phyloP scores from a whole-genome alignment of 2,888 invertebrate species.

The Seladonia tumulorum region DNA sequence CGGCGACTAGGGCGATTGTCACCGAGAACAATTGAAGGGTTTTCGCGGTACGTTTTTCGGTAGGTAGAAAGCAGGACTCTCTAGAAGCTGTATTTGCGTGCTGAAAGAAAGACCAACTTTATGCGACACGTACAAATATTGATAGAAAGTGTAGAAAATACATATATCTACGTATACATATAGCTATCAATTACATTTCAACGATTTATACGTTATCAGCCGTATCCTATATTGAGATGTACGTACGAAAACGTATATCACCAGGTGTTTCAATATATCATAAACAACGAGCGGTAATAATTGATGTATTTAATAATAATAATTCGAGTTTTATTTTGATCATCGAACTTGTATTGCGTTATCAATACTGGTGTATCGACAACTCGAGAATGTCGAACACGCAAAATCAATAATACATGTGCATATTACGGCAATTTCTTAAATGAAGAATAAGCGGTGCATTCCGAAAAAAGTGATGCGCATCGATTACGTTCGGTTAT shows the following conservation, averaged over 20 bases:
- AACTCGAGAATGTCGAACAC: background rate
- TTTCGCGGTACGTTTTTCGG: background rate
- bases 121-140: background rate
- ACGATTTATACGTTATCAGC: conserved; percentile 16
- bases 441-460: conserved; percentile 34
- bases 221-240: background rate
- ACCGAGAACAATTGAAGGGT: conserved; percentile 5
- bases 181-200: background rate
- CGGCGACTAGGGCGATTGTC: background rate
- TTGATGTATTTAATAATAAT: conserved; percentile 3
- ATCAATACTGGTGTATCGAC: conserved; percentile 4
- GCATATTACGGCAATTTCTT: conserved; percentile 5
- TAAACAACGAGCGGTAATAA: conserved; percentile 13
- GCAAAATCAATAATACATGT: conserved; percentile 42
- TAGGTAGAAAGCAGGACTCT: background rate
- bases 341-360: background rate
- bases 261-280: conserved; percentile 7
- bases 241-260: background rate
- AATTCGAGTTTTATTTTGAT: conserved; percentile 17
- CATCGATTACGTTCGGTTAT: conserved; percentile 45
- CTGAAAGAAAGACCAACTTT: background rate
- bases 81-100: background rate
- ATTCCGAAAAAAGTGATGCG: conserved; percentile 5
- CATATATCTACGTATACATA: background rate
- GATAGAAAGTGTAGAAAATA: background rate